Evolutionary conservation across 2,888 invertebrate genomes (phyloP).

Genomic region (Cactoblastis cactorum): DNA sequence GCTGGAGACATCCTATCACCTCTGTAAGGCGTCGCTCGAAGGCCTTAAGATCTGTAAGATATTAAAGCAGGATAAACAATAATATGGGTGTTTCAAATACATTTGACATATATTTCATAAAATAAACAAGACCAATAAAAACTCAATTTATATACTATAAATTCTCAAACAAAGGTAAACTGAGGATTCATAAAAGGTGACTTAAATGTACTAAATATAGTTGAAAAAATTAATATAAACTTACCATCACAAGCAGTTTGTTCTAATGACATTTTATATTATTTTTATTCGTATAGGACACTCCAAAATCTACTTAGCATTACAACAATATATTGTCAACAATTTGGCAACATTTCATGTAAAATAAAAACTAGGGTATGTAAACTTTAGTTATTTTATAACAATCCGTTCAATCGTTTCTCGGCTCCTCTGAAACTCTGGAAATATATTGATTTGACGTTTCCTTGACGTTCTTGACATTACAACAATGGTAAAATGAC

Average conservation of each 20-base stretch:
- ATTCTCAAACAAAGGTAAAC: no score
- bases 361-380: background rate
- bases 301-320: background rate
- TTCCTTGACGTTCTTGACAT: no score
- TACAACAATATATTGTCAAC: background rate
- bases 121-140: no score
- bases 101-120: background rate
- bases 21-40: slow-evolving; percentile 98
- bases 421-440: no score
- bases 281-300: slow-evolving; percentile 20
- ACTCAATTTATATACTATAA: no score
- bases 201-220: no score
- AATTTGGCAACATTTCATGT: background rate
- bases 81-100: no score
- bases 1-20: slow-evolving; percentile 97
- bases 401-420: no score
- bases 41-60: slow-evolving; percentile 93
- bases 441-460: no score
- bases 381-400: background rate
- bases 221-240: slow-evolving; percentile 14
- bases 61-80: background rate
- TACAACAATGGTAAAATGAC: no score
- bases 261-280: slow-evolving; percentile 84
- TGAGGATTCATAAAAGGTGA: no score
- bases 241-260: slow-evolving; percentile 95